Base-by-base conservation (phyloP, 2,888 invertebrate genomes). In the Parthenolecanium corni region DNA sequence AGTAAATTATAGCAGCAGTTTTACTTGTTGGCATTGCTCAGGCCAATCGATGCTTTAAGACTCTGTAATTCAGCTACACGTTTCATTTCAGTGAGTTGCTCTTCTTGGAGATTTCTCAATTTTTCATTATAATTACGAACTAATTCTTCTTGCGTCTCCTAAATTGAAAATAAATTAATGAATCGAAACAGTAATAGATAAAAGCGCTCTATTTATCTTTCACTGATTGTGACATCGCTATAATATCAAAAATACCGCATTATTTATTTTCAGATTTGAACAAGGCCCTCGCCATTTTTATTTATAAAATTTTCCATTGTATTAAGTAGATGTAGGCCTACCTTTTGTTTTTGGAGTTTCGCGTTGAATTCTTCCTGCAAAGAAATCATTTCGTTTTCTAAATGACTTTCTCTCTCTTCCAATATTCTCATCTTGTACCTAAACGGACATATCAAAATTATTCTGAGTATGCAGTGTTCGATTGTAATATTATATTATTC, bases 1-100 rank as follows among this genome's bases (percentile, higher is more conserved):
- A 31, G 31, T 31, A 31, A 31, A 31, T 31, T 6, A n/a, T n/a
- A 31, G 31, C 4, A 31, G 9, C 31, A 31, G n/a, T n/a, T n/a
- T 31, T 31, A 31, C 31, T 31, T 31, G 9, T 31, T 9, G 9
- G 5, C 31, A 9, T 4, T 31, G 9, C 9, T 31, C 4, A 31
- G 9, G 4, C 31, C 31, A 4, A 31, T 31, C 9, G 38, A 23
- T 3, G 23, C 6, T 51, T 40, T 54, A 6, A 38, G 20, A n/a
- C 14, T 44, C 2, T 52, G 44, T 16, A 44, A 38, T 14, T 54
- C 54, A 21, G 31, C 2, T 6, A 54, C 36, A 21, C 53, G 40
- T 47, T 63, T 63, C 9, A 63, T 11, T 46, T 63, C 63, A 14
- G 20, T 31, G n/a, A 46, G 23, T 31, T 53, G 63, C 31, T 63